Percentiles rank a stretch among this genome's conserved stretches.
phyloP scores from a whole-genome alignment of 2,888 invertebrate species.

The Meta bourneti region DNA sequence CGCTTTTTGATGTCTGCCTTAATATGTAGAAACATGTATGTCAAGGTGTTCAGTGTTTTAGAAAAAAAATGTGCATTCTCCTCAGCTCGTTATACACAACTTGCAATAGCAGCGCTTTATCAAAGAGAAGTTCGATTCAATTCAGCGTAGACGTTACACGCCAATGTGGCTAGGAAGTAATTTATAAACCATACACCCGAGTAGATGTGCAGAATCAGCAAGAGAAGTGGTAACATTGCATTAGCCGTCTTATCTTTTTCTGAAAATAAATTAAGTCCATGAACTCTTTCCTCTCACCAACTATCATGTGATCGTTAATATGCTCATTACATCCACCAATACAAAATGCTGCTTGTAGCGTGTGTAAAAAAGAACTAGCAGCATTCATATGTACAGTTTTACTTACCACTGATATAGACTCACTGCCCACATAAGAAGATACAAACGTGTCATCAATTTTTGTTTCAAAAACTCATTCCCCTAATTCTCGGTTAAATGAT shows the following conservation, averaged over 20 bases:
- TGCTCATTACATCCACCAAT: conserved; percentile 34
- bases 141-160: conserved; percentile 53
- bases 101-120: conserved; percentile 47
- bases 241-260: conserved; percentile 26
- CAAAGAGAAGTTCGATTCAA: conserved; percentile 29
- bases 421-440: neutral
- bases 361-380: conserved; percentile 38
- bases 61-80: conserved; percentile 48
- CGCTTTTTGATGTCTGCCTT: conserved; percentile 64
- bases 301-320: neutral
- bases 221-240: neutral
- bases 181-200: conserved; percentile 15
- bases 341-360: neutral
- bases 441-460: neutral
- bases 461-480: neutral
- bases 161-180: conserved; percentile 53
- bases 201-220: conserved; percentile 13
- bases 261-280: conserved; percentile 16
- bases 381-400: conserved; percentile 16
- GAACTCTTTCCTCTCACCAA: conserved; percentile 8
- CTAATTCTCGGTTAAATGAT: neutral
- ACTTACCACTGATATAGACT: neutral
- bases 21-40: conserved; percentile 64
- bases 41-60: conserved; percentile 69
- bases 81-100: conserved; percentile 47